These are phyloP conservation scores for Dipodomys ordii DNA, from an alignment of 2,113 vertebrate species.

Conservation along the genomic window DNA sequence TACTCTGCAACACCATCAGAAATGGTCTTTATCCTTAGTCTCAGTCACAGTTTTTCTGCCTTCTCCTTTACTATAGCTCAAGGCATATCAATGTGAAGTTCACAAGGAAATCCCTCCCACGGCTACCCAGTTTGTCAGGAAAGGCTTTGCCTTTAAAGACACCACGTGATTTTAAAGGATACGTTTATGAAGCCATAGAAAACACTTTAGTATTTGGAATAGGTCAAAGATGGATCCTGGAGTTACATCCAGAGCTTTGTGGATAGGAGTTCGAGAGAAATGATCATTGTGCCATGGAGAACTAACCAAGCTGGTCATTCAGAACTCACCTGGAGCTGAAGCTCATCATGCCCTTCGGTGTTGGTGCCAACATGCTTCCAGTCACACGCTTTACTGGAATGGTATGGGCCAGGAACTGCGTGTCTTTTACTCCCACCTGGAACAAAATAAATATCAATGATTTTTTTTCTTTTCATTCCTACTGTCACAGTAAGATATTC, in stretches of 20 bases:
- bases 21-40: fast-evolving
- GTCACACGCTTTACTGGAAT: conserved; percentile 73
- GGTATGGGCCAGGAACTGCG: conserved; percentile 83
- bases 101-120: background rate
- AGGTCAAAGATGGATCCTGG: background rate
- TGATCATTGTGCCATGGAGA: background rate
- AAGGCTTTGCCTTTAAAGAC: background rate
- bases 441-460: conserved; percentile 81
- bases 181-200: background rate
- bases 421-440: conserved; percentile 87
- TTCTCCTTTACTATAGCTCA: background rate
- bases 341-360: conserved; percentile 83
- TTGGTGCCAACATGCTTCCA: conserved; percentile 91
- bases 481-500: conserved; percentile 63
- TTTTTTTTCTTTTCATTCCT: conserved; percentile 50
- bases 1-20: background rate
- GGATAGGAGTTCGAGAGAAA: background rate
- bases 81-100: background rate
- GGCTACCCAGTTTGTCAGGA: background rate
- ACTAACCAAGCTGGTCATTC: background rate
- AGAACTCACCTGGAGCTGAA: conserved; percentile 92
- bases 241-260: background rate
- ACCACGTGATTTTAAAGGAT: background rate
- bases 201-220: background rate
- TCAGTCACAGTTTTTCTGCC: background rate